Percentiles rank a stretch among this genome's conserved stretches.
Evolutionary conservation across 35 echinoderm and acorn worm genomes (phyloP).

Genomic region (Patiria miniata): DNA sequence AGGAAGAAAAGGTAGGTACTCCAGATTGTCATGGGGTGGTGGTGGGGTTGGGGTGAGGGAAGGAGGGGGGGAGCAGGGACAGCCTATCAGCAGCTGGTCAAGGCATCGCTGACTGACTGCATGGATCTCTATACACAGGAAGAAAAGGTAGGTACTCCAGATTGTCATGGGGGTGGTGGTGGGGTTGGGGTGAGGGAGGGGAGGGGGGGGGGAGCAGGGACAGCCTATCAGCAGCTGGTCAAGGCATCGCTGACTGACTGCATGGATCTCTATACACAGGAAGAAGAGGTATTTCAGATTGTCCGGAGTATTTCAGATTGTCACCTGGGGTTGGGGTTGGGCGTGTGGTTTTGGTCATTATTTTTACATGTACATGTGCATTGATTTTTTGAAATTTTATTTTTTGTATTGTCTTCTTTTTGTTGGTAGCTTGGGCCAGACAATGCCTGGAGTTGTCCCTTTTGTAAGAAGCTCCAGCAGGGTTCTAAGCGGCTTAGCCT

Average conservation of each 20-base stretch:
- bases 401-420: background rate
- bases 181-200: no score
- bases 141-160: slow-evolving; percentile 82
- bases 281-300: slow-evolving; percentile 25
- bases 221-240: slow-evolving; percentile 83
- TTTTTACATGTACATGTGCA: no score
- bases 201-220: slow-evolving; percentile 73
- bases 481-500: slow-evolving; percentile 90
- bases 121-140: slow-evolving; percentile 93
- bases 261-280: slow-evolving; percentile 91
- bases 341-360: no score
- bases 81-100: slow-evolving; percentile 77
- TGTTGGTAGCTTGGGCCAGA: slow-evolving; percentile 70
- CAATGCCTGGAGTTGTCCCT: slow-evolving; percentile 92
- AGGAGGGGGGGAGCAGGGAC: no score
- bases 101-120: slow-evolving; percentile 74
- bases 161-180: no score
- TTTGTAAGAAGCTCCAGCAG: slow-evolving; percentile 87
- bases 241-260: slow-evolving; percentile 76
- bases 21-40: no score
- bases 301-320: no score
- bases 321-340: no score
- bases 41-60: no score
- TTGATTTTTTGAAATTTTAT: background rate
- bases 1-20: slow-evolving; percentile 79